A percentile compares a stretch with the other conserved stretches of the same genome.
These are phyloP conservation scores for Corythaeola cristata DNA, from an alignment of 2,113 vertebrate species.

Conservation along the genomic window DNA sequence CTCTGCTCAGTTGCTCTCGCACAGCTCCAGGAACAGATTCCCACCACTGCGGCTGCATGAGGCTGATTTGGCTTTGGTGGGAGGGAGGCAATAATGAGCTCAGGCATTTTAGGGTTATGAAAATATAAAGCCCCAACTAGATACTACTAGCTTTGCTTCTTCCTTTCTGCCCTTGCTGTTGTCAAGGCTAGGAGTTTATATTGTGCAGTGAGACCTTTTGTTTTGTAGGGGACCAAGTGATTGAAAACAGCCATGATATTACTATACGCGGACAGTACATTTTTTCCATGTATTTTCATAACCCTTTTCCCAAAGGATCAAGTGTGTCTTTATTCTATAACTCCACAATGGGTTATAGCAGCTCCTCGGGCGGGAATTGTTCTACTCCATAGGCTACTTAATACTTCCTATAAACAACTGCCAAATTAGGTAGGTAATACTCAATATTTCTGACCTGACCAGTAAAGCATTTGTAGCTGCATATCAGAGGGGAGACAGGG, in stretches of 20 bases:
- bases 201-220: not conserved
- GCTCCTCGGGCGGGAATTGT: not conserved
- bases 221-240: slow-evolving; percentile 31
- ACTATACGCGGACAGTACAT: slow-evolving; percentile 2
- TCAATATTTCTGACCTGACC: not conserved
- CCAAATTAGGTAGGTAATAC: slow-evolving; percentile 18
- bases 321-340: slow-evolving; percentile 46
- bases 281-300: slow-evolving; percentile 66
- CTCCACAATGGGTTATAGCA: slow-evolving; percentile 42
- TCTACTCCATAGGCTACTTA: slow-evolving; percentile 43
- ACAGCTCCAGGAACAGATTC: not conserved
- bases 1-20: not conserved
- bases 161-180: not conserved
- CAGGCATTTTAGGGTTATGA: not conserved
- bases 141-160: not conserved
- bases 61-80: not conserved
- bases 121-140: not conserved
- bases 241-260: slow-evolving; percentile 62
- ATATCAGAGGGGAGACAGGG: not conserved
- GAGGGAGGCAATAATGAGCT: not conserved
- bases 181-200: not conserved
- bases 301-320: slow-evolving; percentile 47
- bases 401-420: slow-evolving; percentile 31
- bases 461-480: not conserved
- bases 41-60: not conserved